Percentiles rank a stretch among this genome's conserved stretches.
Conservation (phyloP, 2,888 invertebrate species). For the Elysia crispata region DNA sequence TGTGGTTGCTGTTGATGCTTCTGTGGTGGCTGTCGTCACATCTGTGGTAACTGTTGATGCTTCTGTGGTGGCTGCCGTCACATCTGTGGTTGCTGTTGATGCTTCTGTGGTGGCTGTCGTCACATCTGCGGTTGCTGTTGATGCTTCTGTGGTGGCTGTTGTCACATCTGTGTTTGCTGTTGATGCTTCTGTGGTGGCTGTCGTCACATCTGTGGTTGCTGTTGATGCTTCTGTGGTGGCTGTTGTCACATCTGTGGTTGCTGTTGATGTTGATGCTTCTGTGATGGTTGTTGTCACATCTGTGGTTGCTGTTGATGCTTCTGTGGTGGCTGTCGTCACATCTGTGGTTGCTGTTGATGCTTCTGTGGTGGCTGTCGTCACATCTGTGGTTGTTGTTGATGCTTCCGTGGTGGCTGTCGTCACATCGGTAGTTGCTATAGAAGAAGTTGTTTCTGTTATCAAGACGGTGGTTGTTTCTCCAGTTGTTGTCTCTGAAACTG, state of each 20-base stretch:
- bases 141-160: not conserved
- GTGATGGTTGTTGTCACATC: not conserved
- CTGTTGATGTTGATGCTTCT: not conserved
- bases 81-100: not conserved
- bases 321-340: not conserved
- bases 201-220: not conserved
- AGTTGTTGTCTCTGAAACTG: not conserved
- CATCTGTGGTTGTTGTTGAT: constrained; percentile 1
- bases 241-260: not conserved
- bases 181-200: not conserved
- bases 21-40: not conserved
- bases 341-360: not conserved
- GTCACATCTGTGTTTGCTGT: not conserved
- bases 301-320: not conserved
- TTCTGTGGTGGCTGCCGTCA: not conserved
- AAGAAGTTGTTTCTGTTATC: constrained; percentile 2
- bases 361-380: not conserved
- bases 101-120: not conserved
- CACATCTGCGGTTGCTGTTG: not conserved
- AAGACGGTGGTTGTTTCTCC: no score
- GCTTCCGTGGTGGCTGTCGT: constrained; percentile 10
- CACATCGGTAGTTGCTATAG: not conserved
- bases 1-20: not conserved
- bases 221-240: constrained; percentile 7
- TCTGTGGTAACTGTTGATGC: no score